phyloP scores from a whole-genome alignment of 1,140 invertebrate genomes.

The Caenorhabditis remanei region DNA sequence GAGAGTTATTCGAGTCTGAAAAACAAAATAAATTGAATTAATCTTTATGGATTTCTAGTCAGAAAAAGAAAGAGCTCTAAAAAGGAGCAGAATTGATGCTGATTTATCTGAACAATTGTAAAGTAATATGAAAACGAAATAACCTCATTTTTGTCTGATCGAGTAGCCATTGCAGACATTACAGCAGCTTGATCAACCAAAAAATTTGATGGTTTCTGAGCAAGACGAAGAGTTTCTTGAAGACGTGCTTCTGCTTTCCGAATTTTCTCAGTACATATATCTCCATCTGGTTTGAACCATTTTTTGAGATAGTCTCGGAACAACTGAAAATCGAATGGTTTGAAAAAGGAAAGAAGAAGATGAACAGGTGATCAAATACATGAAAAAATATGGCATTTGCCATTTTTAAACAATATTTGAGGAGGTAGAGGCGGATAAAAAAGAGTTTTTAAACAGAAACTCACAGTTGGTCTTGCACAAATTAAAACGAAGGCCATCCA shows the following conservation, averaged over 20 bases:
- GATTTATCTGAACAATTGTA: too few species aligned
- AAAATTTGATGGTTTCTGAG: constrained; percentile 38
- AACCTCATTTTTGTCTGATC: background rate
- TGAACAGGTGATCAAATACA: background rate
- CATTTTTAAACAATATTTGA: background rate
- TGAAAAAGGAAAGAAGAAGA: background rate
- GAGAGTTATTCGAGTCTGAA: constrained; percentile 26
- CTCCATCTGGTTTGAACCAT: constrained; percentile 29
- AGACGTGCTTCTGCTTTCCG: constrained; percentile 48
- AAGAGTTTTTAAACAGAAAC: background rate
- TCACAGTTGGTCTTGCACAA: constrained; percentile 4
- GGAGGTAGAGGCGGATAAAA: background rate
- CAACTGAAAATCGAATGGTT: background rate
- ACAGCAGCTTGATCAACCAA: constrained; percentile 26
- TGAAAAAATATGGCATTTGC: background rate
- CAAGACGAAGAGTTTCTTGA: constrained; percentile 35
- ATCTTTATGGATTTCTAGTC: too few species aligned
- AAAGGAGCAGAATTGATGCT: background rate
- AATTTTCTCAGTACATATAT: constrained; percentile 21
- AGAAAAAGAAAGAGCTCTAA: background rate
- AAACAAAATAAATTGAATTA: background rate
- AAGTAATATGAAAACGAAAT: background rate
- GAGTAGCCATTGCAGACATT: background rate
- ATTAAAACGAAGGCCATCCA: constrained; percentile 47
- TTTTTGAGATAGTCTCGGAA: constrained; percentile 53